Evolutionary conservation across 2,888 invertebrate species (phyloP).

Genomic region (Apodemia mormo): DNA sequence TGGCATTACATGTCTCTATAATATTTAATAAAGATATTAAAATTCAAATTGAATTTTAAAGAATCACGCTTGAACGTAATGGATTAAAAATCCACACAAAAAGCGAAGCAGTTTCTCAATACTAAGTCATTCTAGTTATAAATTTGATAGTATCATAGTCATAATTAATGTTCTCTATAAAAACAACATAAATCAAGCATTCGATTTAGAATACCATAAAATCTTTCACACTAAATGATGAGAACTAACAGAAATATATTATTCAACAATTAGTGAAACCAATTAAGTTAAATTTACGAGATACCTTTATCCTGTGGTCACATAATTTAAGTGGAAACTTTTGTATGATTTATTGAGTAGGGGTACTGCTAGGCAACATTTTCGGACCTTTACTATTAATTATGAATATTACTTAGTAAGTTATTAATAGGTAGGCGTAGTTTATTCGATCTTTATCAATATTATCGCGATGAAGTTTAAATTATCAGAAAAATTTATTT

Average conservation of each 20-base stretch:
- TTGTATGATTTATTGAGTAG: constrained; percentile 27
- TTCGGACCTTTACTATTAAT: constrained; percentile 35
- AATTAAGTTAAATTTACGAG: constrained; percentile 40
- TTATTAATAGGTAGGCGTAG: constrained; percentile 37
- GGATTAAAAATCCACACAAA: background rate
- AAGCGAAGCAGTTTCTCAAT: background rate
- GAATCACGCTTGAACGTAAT: background rate
- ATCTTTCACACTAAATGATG: background rate
- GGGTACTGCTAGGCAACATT: constrained; percentile 37
- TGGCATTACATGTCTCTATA: no score
- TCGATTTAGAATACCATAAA: background rate
- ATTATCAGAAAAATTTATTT: constrained; percentile 6
- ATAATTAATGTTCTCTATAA: constrained; percentile 9
- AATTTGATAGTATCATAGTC: background rate
- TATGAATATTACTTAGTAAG: constrained; percentile 25
- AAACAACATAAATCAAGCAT: constrained; percentile 6
- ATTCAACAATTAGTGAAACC: constrained; percentile 34
- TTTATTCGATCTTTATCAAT: constrained; percentile 42
- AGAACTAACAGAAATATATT: constrained; percentile 37
- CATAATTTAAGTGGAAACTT: constrained; percentile 34
- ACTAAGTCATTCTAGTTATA: background rate
- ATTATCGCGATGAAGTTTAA: constrained; percentile 30
- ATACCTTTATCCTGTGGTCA: constrained; percentile 32
- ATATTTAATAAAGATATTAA: no score
- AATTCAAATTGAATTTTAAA: background rate